Evolutionary conservation across 92 coral and sea anemone species (phyloP), one percentile per base, ranked within the genome.

Genomic region (Palythoa caribaeorum): DNA sequence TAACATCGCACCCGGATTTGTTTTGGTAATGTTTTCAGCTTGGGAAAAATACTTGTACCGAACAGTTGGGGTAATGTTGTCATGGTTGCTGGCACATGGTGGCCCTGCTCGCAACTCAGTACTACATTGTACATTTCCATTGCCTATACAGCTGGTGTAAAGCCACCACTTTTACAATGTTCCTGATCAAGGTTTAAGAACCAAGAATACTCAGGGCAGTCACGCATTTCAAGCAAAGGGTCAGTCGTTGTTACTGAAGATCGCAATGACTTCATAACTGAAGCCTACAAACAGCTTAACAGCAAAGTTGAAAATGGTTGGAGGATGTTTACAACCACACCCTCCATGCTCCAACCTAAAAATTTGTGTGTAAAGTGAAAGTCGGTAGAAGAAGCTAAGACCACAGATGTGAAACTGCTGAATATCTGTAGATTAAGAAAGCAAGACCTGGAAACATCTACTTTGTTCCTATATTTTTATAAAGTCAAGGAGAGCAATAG

Each of bases 51-150:
- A 91, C 40, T 36, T 39, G 2, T 88, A 91, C 79, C 87, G 91
- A 35, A 78, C 88, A 38, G 87, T 63, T 0, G 94, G 94, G 0
- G 38, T 78, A 5, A 19, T 88, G 37, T 28, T 91, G 16, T 77
- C 87, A 38, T 87, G 90, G 88, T 80, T 88, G 74, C 12, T 91
- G 71, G 86, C 59, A 38, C 89, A 83, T 59, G 94, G 91, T 11
- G 91, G 94, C 11, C 89, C 89, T 48, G 89, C 69, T 14, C 87
- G 90, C 19, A 91, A 88, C 47, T 91, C 59, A 68, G 89, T 9
- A 38, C 83, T n/a, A 57, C 89, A 3, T 71, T 91, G 38, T 91
- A 78, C 14, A 52, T 88, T 9, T 79, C 89, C 21, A 55, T 88
- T 66, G 83, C 87, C n/a, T 84, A 77, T 50, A 89, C 80, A 59